Conservation (phyloP, 2,113 vertebrate species). For the Recurvirostra avosetta region DNA sequence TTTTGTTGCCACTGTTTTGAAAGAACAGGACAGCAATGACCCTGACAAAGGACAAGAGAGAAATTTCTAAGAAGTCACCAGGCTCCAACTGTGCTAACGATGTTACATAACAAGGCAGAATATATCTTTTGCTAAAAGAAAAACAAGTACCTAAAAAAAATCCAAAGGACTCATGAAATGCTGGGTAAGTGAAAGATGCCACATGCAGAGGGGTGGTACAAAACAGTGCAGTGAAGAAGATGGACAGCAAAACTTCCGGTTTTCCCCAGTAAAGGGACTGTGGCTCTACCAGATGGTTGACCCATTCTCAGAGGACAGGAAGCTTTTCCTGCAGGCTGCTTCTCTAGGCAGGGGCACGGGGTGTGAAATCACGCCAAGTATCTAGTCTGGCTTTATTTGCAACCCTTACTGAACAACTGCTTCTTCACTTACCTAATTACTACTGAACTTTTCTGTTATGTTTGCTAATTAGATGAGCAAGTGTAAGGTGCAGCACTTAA, state of each 20-base stretch:
- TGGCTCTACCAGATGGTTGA: neutral
- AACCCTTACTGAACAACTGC: neutral
- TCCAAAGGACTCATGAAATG: neutral
- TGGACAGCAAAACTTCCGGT: neutral
- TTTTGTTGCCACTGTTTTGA: neutral
- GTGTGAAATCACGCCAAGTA: neutral
- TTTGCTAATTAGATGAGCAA: neutral
- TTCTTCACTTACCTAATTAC: neutral
- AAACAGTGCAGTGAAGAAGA: neutral
- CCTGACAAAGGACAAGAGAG: neutral
- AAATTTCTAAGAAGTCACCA: neutral
- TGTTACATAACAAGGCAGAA: neutral
- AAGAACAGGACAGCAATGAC: neutral
- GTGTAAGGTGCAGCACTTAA: neutral
- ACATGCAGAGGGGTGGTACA: neutral
- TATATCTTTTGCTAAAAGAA: neutral
- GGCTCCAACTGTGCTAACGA: neutral
- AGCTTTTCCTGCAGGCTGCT: neutral
- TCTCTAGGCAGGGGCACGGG: neutral
- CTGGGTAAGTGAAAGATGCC: neutral
- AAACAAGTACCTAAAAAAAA: neutral
- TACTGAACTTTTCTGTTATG: neutral
- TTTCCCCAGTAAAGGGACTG: neutral
- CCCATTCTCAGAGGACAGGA: neutral
- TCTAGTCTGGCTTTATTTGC: neutral